Evolutionary conservation across 2,888 invertebrate genomes (phyloP), one percentile per base, ranked within the genome.

Genomic region (Copidosoma aretas): DNA sequence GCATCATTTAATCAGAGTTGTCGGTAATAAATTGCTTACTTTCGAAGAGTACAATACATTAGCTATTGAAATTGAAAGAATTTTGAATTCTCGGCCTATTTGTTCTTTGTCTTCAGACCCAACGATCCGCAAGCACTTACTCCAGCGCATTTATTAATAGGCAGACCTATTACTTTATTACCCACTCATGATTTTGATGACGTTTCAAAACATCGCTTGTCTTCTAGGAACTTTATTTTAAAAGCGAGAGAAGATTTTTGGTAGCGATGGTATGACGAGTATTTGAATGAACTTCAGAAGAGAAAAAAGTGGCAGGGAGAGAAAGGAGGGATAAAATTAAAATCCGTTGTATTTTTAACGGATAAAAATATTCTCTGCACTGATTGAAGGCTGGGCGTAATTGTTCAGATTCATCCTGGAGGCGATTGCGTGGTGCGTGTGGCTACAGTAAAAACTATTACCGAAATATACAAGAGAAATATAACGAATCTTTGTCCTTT

Each of bases 101-200:
- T 32, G 32, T 32, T 32, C 32, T 32, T 32, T 32, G 4, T 32
- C 32, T 17, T 57, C 68, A 12, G 74, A 74, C 57, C 73, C 72
- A 71, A 71, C 39, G 73, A 74, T 59, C 51, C 64, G 19, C 12
- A 52, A 14, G 67, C 68, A 2, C 68, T 79, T 1, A 77, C 77
- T 2, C 79, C 77, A 25, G 77, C 74, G 2, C 80, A 80, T 68
- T 77, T 80, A 52, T 64, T 81, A 0, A 75, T 79, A 52, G 77
- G 76, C 12, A 62, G 59, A 32, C 61, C 76, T 1, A 32, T 79
- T 1, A 76, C 51, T 1, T 43, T 68, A 0, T 1, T 78, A 3
- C 74, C 77, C 8, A 77, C 78, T 78, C 76, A 64, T 24, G 25
- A 59, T 61, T 58, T 68, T 72, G 75, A 12, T 59, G 68, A n/a